phyloP scores from a whole-genome alignment of 2,113 vertebrate genomes.

The Saguinus imperator region DNA sequence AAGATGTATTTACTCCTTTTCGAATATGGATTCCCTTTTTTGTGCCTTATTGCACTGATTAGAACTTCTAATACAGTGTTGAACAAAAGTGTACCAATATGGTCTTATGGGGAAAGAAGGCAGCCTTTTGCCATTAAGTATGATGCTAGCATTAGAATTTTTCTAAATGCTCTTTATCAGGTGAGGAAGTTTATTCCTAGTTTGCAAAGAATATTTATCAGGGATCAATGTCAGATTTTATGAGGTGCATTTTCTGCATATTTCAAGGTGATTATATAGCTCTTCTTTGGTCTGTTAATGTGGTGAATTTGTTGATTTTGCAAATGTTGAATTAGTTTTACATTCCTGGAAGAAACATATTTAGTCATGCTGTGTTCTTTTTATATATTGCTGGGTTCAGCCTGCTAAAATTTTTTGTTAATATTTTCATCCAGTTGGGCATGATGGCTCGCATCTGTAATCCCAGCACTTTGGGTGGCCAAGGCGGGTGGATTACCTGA shows the following conservation, averaged over 20 bases:
- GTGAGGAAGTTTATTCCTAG: neutral
- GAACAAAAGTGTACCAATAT: neutral
- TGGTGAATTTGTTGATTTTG: neutral
- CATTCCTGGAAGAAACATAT: neutral
- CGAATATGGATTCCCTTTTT: neutral
- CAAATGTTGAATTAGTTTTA: neutral
- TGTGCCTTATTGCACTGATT: neutral
- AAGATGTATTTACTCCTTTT: neutral
- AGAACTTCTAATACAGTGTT: neutral
- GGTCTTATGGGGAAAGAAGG: neutral
- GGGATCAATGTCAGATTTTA: neutral
- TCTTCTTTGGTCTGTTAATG: neutral
- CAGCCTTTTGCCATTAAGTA: neutral
- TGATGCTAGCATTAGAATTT: neutral
- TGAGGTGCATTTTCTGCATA: neutral
- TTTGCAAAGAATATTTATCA: neutral
- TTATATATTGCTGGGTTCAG: neutral
- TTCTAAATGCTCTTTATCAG: neutral
- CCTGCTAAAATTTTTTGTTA: neutral
- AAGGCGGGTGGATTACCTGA: too few species aligned
- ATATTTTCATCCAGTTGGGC: neutral
- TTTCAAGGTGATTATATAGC: neutral
- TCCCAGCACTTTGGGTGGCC: too few species aligned
- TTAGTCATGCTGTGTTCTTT: neutral
- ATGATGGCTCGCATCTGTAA: too few species aligned